Evolutionary conservation across 1,140 invertebrate genomes (phyloP).

Genomic region (Drosophila persimilis): DNA sequence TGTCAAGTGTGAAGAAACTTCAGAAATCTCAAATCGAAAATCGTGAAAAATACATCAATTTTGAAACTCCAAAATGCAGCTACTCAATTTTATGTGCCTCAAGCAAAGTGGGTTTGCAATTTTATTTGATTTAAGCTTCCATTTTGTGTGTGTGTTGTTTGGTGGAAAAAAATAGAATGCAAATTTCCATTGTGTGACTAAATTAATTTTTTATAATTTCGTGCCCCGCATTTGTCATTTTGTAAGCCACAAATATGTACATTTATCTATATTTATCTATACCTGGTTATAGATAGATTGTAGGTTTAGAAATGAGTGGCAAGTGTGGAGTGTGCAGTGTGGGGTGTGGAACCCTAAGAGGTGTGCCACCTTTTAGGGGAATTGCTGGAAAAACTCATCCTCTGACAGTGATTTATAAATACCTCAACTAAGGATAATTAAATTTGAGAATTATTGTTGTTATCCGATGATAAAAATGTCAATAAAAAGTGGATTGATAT

Average conservation of each 20-base stretch:
- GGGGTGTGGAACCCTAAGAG: background rate
- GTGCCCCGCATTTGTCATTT: constrained; percentile 47
- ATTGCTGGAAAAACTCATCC: background rate
- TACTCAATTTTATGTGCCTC: constrained; percentile 67
- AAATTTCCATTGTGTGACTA: constrained; percentile 8
- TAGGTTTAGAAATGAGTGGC: background rate
- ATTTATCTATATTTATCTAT: too few relatives aligned
- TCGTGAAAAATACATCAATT: background rate
- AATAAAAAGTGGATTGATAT: constrained; percentile 4
- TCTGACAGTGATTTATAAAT: constrained; percentile 17
- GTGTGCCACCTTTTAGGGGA: background rate
- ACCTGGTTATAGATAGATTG: constrained; percentile 41
- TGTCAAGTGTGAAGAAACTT: constrained; percentile 15
- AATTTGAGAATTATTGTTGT: constrained; percentile 24
- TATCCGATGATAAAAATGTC: constrained; percentile 19
- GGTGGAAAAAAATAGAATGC: constrained; percentile 1
- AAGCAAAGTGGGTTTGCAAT: constrained; percentile 67
- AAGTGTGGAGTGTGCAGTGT: background rate
- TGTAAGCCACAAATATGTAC: constrained; percentile 31
- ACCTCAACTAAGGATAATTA: constrained; percentile 7
- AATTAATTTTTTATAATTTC: constrained; percentile 29
- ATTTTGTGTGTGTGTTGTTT: background rate
- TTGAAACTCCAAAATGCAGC: constrained; percentile 53
- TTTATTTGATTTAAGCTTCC: background rate
- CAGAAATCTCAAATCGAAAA: constrained; percentile 1